Conservation (phyloP, 2,113 vertebrate genomes). For the Ictidomys tridecemlineatus region DNA sequence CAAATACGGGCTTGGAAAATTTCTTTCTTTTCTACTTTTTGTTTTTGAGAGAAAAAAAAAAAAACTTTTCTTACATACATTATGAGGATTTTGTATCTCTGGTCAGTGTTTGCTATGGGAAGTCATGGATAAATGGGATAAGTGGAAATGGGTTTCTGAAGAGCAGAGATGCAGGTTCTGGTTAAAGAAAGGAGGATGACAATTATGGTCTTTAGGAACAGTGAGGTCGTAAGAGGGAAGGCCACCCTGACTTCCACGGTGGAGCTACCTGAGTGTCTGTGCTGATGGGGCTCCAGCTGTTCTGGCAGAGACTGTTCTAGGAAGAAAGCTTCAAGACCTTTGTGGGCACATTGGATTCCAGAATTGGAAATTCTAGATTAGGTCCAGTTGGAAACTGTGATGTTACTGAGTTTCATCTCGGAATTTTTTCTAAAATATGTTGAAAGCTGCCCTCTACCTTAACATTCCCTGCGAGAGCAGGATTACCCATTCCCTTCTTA, state of each 20-base stretch:
- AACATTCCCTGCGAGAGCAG: neutral
- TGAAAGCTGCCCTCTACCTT: neutral
- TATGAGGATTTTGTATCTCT: conserved; percentile 25
- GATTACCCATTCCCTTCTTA: neutral
- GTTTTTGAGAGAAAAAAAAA: neutral
- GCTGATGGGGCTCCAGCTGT: neutral
- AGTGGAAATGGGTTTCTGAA: neutral
- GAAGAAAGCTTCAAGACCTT: neutral
- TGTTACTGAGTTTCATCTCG: neutral
- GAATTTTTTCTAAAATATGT: neutral
- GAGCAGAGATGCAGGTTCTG: neutral
- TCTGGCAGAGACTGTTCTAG: neutral
- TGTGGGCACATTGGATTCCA: neutral
- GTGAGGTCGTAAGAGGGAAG: neutral
- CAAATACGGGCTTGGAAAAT: neutral
- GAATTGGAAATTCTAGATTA: neutral
- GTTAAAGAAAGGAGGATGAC: neutral
- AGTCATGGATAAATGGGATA: neutral
- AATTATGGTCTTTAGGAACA: neutral
- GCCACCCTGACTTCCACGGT: neutral
- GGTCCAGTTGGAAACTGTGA: neutral
- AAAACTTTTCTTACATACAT: neutral
- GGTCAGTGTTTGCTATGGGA: neutral
- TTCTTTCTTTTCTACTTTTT: neutral
- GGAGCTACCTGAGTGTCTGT: neutral